phyloP scores from a whole-genome alignment of 2,113 vertebrate species.

The Hucho hucho region DNA sequence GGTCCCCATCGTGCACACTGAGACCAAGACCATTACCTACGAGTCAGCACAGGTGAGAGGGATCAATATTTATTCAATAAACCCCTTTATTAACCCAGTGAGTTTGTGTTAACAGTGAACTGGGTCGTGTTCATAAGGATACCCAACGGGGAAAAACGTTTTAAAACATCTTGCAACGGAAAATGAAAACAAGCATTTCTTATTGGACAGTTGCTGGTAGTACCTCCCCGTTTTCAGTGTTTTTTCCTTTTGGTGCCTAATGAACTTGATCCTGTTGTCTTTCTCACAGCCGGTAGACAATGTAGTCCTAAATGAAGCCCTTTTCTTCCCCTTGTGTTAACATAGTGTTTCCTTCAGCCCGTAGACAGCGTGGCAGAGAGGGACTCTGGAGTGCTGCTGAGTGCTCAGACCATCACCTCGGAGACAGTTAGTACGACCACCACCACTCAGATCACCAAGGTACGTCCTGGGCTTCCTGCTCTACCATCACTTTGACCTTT shows the following conservation, averaged over 20 bases:
- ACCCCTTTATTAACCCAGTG: too few relatives aligned
- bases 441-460: constrained; percentile 99
- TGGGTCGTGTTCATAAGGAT: too few relatives aligned
- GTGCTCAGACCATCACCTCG: constrained; percentile 95
- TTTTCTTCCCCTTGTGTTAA: neutral
- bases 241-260: too few relatives aligned
- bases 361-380: constrained; percentile 80
- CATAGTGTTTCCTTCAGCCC: constrained; percentile 73
- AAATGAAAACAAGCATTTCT: too few relatives aligned
- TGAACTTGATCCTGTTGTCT: too few relatives aligned
- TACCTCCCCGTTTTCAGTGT: too few relatives aligned
- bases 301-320: neutral
- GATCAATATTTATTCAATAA: neutral
- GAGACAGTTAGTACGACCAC: constrained; percentile 97
- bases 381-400: constrained; percentile 88
- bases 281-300: neutral
- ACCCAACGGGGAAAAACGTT: too few relatives aligned
- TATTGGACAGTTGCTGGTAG: too few relatives aligned
- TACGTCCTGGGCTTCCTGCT: constrained; percentile 47
- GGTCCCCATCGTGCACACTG: constrained; percentile 90
- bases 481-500: too few relatives aligned
- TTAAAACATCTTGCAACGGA: too few relatives aligned
- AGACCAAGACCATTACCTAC: constrained; percentile 97
- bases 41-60: constrained; percentile 87
- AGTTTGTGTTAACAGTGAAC: too few relatives aligned